Conservation (phyloP, 2,888 invertebrate species). For the Hypena proboscidalis region DNA sequence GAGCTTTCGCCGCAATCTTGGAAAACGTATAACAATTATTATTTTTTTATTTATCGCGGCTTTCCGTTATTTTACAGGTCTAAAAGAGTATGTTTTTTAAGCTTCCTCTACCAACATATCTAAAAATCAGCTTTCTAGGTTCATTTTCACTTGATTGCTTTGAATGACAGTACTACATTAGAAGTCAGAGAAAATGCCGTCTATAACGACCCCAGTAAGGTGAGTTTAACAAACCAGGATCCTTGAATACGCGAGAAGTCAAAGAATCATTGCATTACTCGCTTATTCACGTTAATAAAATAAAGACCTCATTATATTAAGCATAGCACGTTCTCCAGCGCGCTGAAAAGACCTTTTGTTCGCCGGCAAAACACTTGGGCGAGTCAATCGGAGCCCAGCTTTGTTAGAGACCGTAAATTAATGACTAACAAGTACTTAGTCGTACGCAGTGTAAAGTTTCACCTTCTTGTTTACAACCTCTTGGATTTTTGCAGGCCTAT, state of each 20-base stretch:
- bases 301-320: slow-evolving; percentile 79
- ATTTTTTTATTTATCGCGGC: too few species aligned
- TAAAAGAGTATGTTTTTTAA: too few species aligned
- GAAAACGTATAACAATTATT: too few species aligned
- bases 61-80: too few species aligned
- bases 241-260: too few species aligned
- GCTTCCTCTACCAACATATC: too few species aligned
- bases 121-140: too few species aligned
- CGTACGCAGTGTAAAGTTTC: slow-evolving; percentile 63
- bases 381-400: slow-evolving; percentile 77
- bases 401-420: slow-evolving; percentile 77
- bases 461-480: slow-evolving; percentile 52
- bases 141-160: too few species aligned
- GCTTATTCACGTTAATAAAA: slow-evolving; percentile 66
- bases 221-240: slow-evolving; percentile 3
- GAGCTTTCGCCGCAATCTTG: too few species aligned
- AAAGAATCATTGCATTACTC: slow-evolving; percentile 39
- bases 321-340: slow-evolving; percentile 67
- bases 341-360: slow-evolving; percentile 80
- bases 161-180: too few species aligned
- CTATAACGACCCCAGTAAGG: neutral
- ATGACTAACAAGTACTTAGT: slow-evolving; percentile 62
- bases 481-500: slow-evolving; percentile 29
- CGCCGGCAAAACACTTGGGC: slow-evolving; percentile 73
- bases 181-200: neutral